Base-by-base conservation (phyloP, 2,888 invertebrate species). In the Sepiola atlantica region DNA sequence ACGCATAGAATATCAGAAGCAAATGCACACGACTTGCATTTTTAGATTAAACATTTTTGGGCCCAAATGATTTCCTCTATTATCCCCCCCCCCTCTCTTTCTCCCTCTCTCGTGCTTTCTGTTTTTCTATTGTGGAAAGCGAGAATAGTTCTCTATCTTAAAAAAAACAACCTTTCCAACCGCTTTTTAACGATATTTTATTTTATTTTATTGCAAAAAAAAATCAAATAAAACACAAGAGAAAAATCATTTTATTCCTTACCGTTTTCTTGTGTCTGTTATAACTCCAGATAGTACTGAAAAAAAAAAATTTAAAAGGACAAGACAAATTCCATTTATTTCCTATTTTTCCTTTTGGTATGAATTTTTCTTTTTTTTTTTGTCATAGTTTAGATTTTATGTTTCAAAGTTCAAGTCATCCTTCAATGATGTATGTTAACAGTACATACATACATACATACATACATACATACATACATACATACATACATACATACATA, bases 201-300 rank as follows among this genome's bases (percentile, higher is more conserved):
- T 45, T 77, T n/a, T 77, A n/a, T 77, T 77, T 77, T 77, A 77
- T 77, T 77, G 21, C 77, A 32, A 77, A n/a, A 77, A n/a, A n/a
- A 45, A 45, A 45, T 45, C 45, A 45, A 45, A 45, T 45, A 8
- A 45, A 45, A 4, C 16, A 77, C 18, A 77, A 77, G 77, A 77
- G 77, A 77, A 77, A 77, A n/a, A 77, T 77, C 77, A 77, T 77
- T 77, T 77, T 16, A n/a, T 57, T 77, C 77, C 77, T 77, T 77
- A n/a, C n/a, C 77, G 77, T 77, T 77, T 77, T 77, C 10, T n/a
- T n/a, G n/a, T n/a, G n/a, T n/a, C n/a, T n/a, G n/a, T n/a, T n/a
- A n/a, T n/a, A 28, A 77, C 77, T 77, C 77, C 77, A 77, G 77
- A n/a, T 77, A n/a, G 77, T n/a, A 77, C 14, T n/a, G n/a, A 77